Evolutionary conservation across 2,888 invertebrate species (phyloP).

Genomic region (Brenthis hecate): DNA sequence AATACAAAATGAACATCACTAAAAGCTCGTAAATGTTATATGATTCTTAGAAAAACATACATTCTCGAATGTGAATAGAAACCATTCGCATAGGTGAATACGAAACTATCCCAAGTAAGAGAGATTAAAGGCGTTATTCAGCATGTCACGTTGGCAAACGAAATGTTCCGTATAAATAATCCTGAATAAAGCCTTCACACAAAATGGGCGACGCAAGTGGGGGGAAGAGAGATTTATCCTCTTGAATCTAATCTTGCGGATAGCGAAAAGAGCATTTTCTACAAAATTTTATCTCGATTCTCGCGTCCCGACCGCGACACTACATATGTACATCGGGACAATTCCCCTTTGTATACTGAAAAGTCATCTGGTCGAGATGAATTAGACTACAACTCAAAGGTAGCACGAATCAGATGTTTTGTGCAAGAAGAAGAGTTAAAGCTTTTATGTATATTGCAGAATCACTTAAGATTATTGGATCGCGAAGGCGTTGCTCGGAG

Average conservation of each 20-base stretch:
- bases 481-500: background rate
- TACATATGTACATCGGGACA: conserved; percentile 52
- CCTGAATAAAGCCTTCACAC: conserved; percentile 73
- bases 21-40: conserved; percentile 9
- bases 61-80: conserved; percentile 21
- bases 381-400: conserved; percentile 32
- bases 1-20: conserved; percentile 2
- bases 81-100: conserved; percentile 37
- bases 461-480: conserved; percentile 20
- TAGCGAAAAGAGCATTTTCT: conserved; percentile 74
- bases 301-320: conserved; percentile 51
- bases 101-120: conserved; percentile 39
- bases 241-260: conserved; percentile 79
- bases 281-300: conserved; percentile 63
- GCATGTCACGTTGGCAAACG: conserved; percentile 60
- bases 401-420: conserved; percentile 33
- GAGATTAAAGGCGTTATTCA: conserved; percentile 68
- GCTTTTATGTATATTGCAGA: conserved; percentile 17
- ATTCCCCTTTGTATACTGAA: conserved; percentile 59
- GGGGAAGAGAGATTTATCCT: conserved; percentile 75
- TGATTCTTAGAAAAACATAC: conserved; percentile 18
- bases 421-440: conserved; percentile 14
- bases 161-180: conserved; percentile 76
- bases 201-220: conserved; percentile 69
- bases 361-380: conserved; percentile 56